phyloP scores from a whole-genome alignment of 2,113 vertebrate genomes.

The Xenopus borealis region DNA sequence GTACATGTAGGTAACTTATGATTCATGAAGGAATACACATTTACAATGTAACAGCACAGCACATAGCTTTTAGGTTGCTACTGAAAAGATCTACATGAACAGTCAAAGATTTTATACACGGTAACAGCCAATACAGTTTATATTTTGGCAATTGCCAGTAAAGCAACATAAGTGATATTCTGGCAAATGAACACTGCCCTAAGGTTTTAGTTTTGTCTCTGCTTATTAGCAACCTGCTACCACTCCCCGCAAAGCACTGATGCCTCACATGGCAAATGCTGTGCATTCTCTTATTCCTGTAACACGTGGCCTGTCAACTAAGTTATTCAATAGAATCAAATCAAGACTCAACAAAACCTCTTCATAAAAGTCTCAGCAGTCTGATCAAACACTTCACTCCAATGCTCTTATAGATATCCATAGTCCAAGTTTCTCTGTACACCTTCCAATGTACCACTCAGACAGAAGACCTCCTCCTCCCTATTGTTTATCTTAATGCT shows the following conservation, averaged over 20 bases:
- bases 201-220: too few species aligned
- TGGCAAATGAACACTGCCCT: too few species aligned
- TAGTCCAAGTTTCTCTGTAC: constrained; percentile 32
- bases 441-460: constrained; percentile 42
- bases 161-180: too few species aligned
- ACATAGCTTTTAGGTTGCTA: too few species aligned
- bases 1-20: too few species aligned
- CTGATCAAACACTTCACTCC: constrained; percentile 40
- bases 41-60: too few species aligned
- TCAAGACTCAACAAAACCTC: constrained; percentile 40
- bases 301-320: constrained; percentile 26
- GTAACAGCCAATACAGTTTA: too few species aligned
- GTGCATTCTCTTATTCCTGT: constrained; percentile 5
- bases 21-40: too few species aligned
- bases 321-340: constrained; percentile 36
- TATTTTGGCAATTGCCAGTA: too few species aligned
- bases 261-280: background rate
- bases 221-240: too few species aligned
- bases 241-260: background rate
- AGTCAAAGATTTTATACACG: too few species aligned
- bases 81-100: too few species aligned
- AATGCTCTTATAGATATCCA: constrained; percentile 26
- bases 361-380: constrained; percentile 34
- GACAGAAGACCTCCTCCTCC: constrained; percentile 36
- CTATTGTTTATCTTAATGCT: constrained; percentile 32